Evolutionary conservation across 2,888 invertebrate genomes (phyloP).

Genomic region (Amblyjoppa fuscipennis): DNA sequence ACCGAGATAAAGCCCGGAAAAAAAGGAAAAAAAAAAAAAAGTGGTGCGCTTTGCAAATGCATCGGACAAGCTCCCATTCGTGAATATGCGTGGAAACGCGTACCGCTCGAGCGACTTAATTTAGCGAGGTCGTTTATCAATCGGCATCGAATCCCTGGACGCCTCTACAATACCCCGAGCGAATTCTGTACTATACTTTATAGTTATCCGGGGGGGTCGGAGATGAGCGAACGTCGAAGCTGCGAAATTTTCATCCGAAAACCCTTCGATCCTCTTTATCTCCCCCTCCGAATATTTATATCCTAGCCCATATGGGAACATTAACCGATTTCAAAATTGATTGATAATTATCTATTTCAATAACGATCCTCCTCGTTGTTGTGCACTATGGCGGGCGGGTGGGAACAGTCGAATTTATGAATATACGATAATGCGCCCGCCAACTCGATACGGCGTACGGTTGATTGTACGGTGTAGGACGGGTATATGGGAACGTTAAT

Average conservation of each 20-base stretch:
- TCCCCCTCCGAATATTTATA: not conserved
- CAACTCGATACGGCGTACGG: conserved; percentile 26
- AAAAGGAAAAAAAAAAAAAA: conserved; percentile 46
- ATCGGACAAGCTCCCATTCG: conserved; percentile 60
- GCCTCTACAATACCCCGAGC: conserved; percentile 53
- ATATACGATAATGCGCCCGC: conserved; percentile 21
- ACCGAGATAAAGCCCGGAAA: conserved; percentile 64
- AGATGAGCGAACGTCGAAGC: conserved; percentile 39
- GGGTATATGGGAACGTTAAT: conserved; percentile 40
- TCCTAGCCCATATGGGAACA: not conserved
- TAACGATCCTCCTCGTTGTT: conserved; percentile 21
- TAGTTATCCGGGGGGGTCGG: conserved; percentile 36
- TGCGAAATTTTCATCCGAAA: conserved; percentile 13
- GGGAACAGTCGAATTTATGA: conserved; percentile 18
- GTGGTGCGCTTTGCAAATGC: conserved; percentile 65
- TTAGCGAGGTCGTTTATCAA: conserved; percentile 79
- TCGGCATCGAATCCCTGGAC: conserved; percentile 74
- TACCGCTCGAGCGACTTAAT: conserved; percentile 74
- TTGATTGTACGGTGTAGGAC: conserved; percentile 23
- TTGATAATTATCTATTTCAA: conserved; percentile 40
- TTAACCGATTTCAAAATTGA: not conserved
- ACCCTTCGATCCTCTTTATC: not conserved
- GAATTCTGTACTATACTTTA: conserved; percentile 62
- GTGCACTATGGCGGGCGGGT: not conserved
- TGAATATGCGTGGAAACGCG: conserved; percentile 63